Evolutionary conservation across 1,140 invertebrate species (phyloP), one percentile per base, ranked within the genome.

Genomic region (Agrilus planipennis): DNA sequence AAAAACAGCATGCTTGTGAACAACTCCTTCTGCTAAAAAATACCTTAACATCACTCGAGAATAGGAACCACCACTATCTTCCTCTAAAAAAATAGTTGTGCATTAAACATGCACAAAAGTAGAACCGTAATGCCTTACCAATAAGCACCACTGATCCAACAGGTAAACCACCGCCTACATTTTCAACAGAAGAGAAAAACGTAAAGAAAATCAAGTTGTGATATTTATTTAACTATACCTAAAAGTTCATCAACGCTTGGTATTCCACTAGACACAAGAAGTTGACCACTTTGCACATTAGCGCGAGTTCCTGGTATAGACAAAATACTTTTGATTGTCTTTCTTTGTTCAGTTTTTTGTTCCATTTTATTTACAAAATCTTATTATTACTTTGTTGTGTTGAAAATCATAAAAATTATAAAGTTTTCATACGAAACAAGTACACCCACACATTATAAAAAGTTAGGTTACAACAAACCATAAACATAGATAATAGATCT

Each of bases 11-110:
- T 91, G 85, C 17, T 74, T 69, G 43, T 72, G 77, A 11, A 77
- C 71, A 21, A 86, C 60, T 23, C 84, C 84, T 69, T 91, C 87
- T 18, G 85, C 80, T 46, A 87, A 58, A 49, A 84, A 91, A 60
- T 88, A 89, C 58, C 85, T 88, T 11, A 77, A 60, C 44, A 89
- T 61, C 19, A 84, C 64, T 63, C 80, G 76, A 18, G 81, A 75
- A 60, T 88, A 84, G 28, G 67, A 75, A 21, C 77, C 77, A 59
- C 79, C 76, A 2, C 68, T 67, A 66, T 89, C 86, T 71, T 89
- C 84, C 62, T 89, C 86, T 84, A 61, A 39, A 73, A 70, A 19
- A 36, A 36, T 21, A 3, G 23, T 42, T 35, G 43, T 31, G 30
- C 30, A 37, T 22, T 17, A 11, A 44, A 42, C 31, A 11, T 31